These are phyloP conservation scores for Drosophila nebulosa DNA, from an alignment of 1,140 invertebrate genomes.

Conservation along the genomic window DNA sequence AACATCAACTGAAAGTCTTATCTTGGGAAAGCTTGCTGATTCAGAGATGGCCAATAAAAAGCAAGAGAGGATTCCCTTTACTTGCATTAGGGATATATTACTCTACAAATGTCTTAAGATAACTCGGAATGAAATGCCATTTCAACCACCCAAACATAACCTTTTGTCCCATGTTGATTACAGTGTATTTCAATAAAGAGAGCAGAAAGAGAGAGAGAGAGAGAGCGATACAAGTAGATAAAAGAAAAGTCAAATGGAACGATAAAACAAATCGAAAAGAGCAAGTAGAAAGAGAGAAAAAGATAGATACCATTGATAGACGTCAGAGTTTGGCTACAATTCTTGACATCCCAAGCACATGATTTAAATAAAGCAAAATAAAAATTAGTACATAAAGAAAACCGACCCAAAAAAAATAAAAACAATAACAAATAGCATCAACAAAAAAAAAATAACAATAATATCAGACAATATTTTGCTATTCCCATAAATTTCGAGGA, in stretches of 20 bases:
- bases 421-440: background rate
- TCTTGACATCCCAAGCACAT: constrained; percentile 48
- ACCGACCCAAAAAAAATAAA: background rate
- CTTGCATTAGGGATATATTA: too few relatives aligned
- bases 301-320: constrained; percentile 65
- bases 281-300: constrained; percentile 6
- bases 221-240: background rate
- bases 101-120: too few relatives aligned
- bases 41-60: background rate
- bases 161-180: background rate
- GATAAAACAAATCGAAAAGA: background rate
- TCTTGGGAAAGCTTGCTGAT: background rate
- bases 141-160: background rate
- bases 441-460: constrained; percentile 13
- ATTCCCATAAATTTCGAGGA: constrained; percentile 54
- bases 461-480: constrained; percentile 47
- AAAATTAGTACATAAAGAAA: constrained; percentile 18
- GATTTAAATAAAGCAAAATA: constrained; percentile 64
- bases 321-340: constrained; percentile 61
- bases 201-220: too few relatives aligned
- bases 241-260: background rate
- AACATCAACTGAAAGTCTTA: background rate
- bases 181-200: background rate
- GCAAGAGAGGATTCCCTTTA: too few relatives aligned
- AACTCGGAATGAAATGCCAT: too few relatives aligned